Conservation (phyloP, 2,113 vertebrate genomes). For the Dasypus novemcinctus region DNA sequence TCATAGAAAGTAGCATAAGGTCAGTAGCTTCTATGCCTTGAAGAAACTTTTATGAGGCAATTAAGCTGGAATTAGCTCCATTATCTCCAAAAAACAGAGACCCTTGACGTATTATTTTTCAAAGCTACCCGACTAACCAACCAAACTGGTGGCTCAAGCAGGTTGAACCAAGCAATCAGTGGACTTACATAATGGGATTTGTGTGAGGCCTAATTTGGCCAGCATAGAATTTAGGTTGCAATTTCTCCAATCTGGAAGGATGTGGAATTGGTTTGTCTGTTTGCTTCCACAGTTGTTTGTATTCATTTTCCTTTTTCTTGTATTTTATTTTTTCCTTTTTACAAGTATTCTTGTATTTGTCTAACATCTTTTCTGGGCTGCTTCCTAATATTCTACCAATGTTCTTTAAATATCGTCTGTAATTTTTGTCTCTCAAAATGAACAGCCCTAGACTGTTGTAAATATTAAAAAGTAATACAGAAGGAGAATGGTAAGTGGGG, state of each 20-base stretch:
- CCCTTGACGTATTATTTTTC: conserved; percentile 61
- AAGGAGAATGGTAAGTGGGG: not conserved
- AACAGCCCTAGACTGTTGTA: not conserved
- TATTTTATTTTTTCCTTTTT: not conserved
- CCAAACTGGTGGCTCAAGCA: not conserved
- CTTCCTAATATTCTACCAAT: not conserved
- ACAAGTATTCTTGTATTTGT: too few species aligned
- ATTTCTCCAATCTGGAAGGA: not conserved
- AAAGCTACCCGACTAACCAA: conserved; percentile 71
- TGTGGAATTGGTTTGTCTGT: not conserved
- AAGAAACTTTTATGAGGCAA: conserved; percentile 47
- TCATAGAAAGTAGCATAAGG: conserved; percentile 39
- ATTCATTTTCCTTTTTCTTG: not conserved
- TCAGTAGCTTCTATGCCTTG: conserved; percentile 53
- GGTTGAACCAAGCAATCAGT: conserved; percentile 52
- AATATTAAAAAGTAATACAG: not conserved
- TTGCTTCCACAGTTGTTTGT: not conserved
- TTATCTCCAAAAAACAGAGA: conserved; percentile 64
- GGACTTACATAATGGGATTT: conserved; percentile 5
- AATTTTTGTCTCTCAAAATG: not conserved
- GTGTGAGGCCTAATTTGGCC: conserved; percentile 36
- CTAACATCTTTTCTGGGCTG: not conserved
- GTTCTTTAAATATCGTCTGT: not conserved
- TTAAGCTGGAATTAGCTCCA: conserved; percentile 65
- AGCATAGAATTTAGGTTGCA: not conserved